phyloP scores from a whole-genome alignment of 2,113 vertebrate species.

The Leiothrix lutea region DNA sequence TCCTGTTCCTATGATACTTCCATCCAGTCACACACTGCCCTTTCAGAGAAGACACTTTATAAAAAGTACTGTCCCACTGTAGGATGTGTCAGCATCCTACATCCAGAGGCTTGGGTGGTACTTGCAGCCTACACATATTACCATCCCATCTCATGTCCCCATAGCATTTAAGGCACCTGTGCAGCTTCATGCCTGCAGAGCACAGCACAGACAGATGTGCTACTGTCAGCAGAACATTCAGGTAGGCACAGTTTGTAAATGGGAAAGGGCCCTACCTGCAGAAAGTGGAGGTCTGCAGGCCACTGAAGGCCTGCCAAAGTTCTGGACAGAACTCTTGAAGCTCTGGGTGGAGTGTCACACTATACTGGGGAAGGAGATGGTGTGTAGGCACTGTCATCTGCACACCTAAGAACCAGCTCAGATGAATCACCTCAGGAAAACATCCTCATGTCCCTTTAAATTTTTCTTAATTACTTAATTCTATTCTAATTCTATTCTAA shows the following conservation, averaged over 20 bases:
- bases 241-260: background rate
- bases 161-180: background rate
- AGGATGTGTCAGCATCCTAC: background rate
- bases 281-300: background rate
- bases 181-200: background rate
- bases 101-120: background rate
- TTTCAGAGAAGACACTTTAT: background rate
- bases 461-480: too few species aligned
- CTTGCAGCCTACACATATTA: background rate
- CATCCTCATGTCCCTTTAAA: background rate
- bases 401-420: background rate
- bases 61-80: background rate
- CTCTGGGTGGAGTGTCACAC: background rate
- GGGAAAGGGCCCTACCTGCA: background rate
- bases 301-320: background rate
- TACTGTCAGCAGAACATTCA: background rate
- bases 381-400: background rate
- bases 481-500: too few species aligned
- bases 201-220: background rate
- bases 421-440: background rate
- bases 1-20: background rate
- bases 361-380: background rate
- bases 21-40: background rate
- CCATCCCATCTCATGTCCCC: background rate
- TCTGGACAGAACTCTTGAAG: background rate